These are phyloP conservation scores for Anniella stebbinsi DNA, from an alignment of 2,797 vertebrate species.

Conservation along the genomic window DNA sequence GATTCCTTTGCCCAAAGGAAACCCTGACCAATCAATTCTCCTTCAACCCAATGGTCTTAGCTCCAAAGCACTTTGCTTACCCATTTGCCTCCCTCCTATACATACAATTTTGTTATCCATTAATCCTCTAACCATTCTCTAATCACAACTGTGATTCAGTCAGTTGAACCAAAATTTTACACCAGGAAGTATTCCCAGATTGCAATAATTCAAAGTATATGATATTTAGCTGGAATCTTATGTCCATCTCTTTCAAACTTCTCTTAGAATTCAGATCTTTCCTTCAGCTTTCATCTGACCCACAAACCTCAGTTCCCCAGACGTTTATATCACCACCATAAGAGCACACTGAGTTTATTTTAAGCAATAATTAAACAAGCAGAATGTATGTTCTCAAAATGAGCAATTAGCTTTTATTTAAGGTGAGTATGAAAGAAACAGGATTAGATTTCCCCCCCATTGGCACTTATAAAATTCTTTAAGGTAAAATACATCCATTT, in stretches of 20 bases:
- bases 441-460: neutral
- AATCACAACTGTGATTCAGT: neutral
- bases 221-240: too few species aligned
- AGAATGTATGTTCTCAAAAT: conserved; percentile 25
- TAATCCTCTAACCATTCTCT: neutral
- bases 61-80: neutral
- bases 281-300: neutral
- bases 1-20: neutral
- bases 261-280: neutral
- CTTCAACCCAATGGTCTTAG: too few species aligned
- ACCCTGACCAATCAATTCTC: neutral
- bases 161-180: too few species aligned
- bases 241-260: neutral
- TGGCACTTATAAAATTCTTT: conserved; percentile 4
- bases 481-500: conserved; percentile 52
- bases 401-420: conserved; percentile 62
- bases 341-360: neutral
- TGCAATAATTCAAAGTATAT: neutral
- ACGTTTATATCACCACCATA: neutral
- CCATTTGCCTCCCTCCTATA: neutral
- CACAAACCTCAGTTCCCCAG: neutral
- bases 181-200: neutral
- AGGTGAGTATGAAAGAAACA: conserved; percentile 46
- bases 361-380: conserved; percentile 9
- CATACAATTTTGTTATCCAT: neutral